Evolutionary conservation across 2,113 vertebrate genomes (phyloP).

Genomic region (Corythaixoides concolor): DNA sequence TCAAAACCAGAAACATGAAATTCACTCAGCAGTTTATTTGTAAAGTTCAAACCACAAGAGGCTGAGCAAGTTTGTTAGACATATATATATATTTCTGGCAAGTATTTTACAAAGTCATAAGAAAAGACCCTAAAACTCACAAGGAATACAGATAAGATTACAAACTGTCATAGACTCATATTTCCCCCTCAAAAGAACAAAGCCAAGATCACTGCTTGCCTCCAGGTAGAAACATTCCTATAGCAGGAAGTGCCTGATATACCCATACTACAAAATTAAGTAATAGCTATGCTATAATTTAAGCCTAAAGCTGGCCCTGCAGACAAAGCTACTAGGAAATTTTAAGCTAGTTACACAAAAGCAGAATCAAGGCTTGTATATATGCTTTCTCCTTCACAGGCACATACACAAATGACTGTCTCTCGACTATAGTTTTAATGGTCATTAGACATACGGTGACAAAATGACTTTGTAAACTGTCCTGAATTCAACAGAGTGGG

Average conservation of each 20-base stretch:
- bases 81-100: not conserved
- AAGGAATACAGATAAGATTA: not conserved
- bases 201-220: not conserved
- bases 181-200: not conserved
- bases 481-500: not conserved
- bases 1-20: not conserved
- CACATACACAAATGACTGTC: rapidly evolving
- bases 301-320: not conserved
- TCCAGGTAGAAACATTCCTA: not conserved
- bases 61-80: not conserved
- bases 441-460: not conserved
- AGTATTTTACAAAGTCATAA: not conserved
- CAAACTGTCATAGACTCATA: not conserved
- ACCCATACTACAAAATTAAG: not conserved
- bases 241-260: not conserved
- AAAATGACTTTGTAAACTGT: not conserved
- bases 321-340: not conserved
- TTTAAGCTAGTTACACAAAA: not conserved
- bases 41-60: not conserved
- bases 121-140: not conserved
- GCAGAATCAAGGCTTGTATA: not conserved
- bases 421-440: not conserved
- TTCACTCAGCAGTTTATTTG: not conserved
- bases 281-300: not conserved
- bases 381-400: not conserved